Conservation (phyloP, 2,113 vertebrate species). For the Castor canadensis region DNA sequence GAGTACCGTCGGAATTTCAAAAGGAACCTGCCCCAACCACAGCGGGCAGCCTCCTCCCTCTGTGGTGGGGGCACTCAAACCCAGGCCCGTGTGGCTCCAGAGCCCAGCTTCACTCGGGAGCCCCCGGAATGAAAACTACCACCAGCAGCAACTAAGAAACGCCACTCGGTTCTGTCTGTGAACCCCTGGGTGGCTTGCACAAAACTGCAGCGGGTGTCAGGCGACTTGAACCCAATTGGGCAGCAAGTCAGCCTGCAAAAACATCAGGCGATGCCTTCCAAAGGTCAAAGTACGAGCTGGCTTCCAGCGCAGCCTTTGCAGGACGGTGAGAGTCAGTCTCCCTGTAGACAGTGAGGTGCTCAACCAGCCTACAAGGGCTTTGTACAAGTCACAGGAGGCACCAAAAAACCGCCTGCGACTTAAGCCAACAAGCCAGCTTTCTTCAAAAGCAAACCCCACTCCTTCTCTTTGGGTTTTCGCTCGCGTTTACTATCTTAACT, state of each 20-base stretch:
- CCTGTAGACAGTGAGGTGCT: neutral
- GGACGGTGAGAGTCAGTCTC: neutral
- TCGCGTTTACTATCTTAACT: neutral
- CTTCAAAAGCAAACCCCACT: conserved; percentile 8
- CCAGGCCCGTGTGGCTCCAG: neutral
- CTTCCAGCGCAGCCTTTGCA: neutral
- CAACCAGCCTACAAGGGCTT: neutral
- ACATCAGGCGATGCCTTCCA: conserved; percentile 62
- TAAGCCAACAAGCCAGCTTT: neutral
- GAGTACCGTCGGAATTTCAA: no score
- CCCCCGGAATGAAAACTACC: neutral
- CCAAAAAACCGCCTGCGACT: neutral
- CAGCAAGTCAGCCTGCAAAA: conserved; percentile 62
- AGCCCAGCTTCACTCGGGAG: neutral
- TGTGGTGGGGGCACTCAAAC: neutral
- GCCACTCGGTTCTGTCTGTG: neutral
- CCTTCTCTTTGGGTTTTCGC: neutral
- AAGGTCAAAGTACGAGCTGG: conserved; percentile 70
- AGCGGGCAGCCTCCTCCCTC: neutral
- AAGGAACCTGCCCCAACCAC: neutral
- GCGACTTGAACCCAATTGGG: conserved; percentile 66
- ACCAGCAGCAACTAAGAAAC: neutral
- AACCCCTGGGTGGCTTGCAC: conserved; percentile 30
- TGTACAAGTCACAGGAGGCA: neutral
- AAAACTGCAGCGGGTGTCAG: conserved; percentile 41